Evolutionary conservation across 2,888 invertebrate genomes (phyloP).

Genomic region (Rhagonycha lutea): DNA sequence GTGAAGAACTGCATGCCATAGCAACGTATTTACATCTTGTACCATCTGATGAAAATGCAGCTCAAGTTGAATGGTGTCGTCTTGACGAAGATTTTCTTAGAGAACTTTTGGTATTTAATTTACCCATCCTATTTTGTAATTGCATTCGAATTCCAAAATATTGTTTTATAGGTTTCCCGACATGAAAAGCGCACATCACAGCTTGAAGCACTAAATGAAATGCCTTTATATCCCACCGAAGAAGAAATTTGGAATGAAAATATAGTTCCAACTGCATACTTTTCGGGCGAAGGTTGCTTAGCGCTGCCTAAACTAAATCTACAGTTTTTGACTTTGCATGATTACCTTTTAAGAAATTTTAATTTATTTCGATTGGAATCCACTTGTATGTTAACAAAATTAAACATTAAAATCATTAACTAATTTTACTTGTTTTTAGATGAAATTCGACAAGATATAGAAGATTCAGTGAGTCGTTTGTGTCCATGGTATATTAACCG

Average conservation of each 20-base stretch:
- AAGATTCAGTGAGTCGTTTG: conserved; percentile 93
- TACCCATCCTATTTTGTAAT: not conserved
- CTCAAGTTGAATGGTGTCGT: conserved; percentile 74
- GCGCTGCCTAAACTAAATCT: conserved; percentile 97
- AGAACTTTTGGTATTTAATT: conserved; percentile 79
- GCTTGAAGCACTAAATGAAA: conserved; percentile 91
- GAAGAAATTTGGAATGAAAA: conserved; percentile 99
- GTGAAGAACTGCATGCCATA: conserved; percentile 80
- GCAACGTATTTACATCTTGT: conserved; percentile 87
- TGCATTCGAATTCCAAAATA: not conserved
- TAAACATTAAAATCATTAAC: conserved; percentile 5
- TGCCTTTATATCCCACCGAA: conserved; percentile 98
- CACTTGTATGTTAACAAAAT: conserved; percentile 75
- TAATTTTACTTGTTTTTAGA: conserved; percentile 59
- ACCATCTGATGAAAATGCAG: conserved; percentile 71
- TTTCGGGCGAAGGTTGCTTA: conserved; percentile 92
- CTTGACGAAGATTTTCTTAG: conserved; percentile 80
- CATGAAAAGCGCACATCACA: conserved; percentile 92
- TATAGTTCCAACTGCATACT: conserved; percentile 96
- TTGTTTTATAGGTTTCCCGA: conserved; percentile 68
- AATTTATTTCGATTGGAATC: conserved; percentile 97
- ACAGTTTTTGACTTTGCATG: conserved; percentile 97
- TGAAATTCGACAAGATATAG: conserved; percentile 98
- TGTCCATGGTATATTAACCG: conserved; percentile 80
- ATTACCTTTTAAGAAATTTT: conserved; percentile 96